Conservation (phyloP, 2,797 vertebrate genomes). For the Periophthalmus magnuspinnatus region DNA sequence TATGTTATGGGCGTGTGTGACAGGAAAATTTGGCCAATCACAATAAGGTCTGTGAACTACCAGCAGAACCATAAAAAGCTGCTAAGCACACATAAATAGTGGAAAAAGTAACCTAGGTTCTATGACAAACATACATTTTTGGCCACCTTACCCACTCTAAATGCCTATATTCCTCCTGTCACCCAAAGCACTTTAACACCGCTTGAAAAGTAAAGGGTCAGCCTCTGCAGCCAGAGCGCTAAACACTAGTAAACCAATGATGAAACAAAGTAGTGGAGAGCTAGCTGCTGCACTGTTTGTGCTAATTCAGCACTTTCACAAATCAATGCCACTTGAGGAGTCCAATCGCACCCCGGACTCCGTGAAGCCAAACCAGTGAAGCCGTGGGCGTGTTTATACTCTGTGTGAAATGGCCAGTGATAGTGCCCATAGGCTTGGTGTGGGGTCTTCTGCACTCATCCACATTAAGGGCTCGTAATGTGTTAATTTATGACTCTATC, state of each 20-base stretch:
- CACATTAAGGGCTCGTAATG: constrained; percentile 96
- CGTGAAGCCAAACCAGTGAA: constrained; percentile 81
- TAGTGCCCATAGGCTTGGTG: constrained; percentile 54
- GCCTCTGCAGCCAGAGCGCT: constrained; percentile 47
- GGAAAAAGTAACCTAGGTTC: too few species aligned
- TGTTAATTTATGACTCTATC: constrained; percentile 99
- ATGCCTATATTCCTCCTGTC: not conserved
- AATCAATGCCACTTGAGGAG: constrained; percentile 99
- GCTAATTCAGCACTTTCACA: constrained; percentile 99
- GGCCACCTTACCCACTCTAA: not conserved
- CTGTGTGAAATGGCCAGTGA: constrained; percentile 26
- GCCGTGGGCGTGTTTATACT: constrained; percentile 50
- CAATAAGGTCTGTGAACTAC: too few species aligned
- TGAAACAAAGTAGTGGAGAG: constrained; percentile 51
- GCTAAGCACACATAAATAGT: not conserved
- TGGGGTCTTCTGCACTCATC: constrained; percentile 83
- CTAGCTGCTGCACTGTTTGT: constrained; percentile 89
- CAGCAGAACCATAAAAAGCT: not conserved
- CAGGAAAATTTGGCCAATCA: not conserved
- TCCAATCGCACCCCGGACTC: constrained; percentile 89
- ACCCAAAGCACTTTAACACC: not conserved
- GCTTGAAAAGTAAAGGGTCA: not conserved
- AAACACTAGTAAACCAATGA: constrained; percentile 49
- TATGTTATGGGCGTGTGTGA: not conserved
- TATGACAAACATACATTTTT: too few species aligned